Evolutionary conservation across 2,888 invertebrate species (phyloP).

Genomic region (Rotaria socialis): DNA sequence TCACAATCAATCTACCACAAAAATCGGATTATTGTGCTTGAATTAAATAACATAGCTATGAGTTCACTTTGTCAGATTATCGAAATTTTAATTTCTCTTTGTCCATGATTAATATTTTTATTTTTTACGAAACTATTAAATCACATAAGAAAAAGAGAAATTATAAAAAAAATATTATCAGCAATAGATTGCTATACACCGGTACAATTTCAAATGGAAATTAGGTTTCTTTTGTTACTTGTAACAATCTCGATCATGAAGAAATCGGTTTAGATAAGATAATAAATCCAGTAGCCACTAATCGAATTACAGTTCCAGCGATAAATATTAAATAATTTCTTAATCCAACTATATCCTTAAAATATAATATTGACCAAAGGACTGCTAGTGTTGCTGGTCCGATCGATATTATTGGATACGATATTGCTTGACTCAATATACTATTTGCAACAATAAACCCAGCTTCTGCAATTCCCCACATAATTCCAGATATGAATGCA

Average conservation of each 20-base stretch:
- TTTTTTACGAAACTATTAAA: too few species aligned
- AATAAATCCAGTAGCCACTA: neutral
- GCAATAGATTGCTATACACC: too few species aligned
- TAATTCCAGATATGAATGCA: slow-evolving; percentile 55
- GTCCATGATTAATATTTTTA: too few species aligned
- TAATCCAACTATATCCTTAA: slow-evolving; percentile 59
- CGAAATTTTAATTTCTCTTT: too few species aligned
- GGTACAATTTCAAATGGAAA: too few species aligned
- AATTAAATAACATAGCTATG: too few species aligned
- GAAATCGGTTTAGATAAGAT: neutral
- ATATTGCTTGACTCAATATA: slow-evolving; percentile 60
- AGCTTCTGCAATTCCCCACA: slow-evolving; percentile 62
- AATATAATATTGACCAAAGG: slow-evolving; percentile 60
- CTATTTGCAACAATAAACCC: slow-evolving; percentile 62
- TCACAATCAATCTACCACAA: too few species aligned
- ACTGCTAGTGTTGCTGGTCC: slow-evolving; percentile 60
- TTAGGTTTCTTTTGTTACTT: too few species aligned
- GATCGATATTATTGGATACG: slow-evolving; percentile 61
- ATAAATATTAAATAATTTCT: slow-evolving; percentile 52
- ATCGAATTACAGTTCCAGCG: slow-evolving; percentile 47
- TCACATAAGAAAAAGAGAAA: too few species aligned
- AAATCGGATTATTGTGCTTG: too few species aligned
- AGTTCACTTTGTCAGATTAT: too few species aligned
- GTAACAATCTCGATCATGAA: neutral
- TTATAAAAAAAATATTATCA: too few species aligned